phyloP scores from a whole-genome alignment of 2,113 vertebrate species.

The Oostethus manadensis region DNA sequence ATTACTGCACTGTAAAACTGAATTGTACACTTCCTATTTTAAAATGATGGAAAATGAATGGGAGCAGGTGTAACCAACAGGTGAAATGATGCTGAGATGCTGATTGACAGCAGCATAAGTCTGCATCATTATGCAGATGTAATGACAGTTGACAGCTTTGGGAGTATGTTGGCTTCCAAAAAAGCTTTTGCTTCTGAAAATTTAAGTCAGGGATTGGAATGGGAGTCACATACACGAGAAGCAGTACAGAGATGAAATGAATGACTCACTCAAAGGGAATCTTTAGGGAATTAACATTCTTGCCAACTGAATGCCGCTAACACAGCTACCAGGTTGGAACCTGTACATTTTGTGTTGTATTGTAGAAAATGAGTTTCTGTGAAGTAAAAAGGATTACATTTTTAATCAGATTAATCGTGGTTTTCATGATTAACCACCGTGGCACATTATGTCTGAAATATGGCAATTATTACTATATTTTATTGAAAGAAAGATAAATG shows the following conservation, averaged over 20 bases:
- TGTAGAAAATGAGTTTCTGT: too few relatives aligned
- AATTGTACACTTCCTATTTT: background rate
- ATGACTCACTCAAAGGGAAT: conserved; percentile 41
- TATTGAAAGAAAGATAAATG: too few relatives aligned
- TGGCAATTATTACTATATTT: too few relatives aligned
- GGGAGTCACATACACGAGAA: conserved; percentile 29
- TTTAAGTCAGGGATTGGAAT: conserved; percentile 29
- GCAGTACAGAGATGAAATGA: conserved; percentile 19
- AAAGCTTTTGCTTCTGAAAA: conserved; percentile 23
- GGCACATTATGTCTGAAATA: too few relatives aligned
- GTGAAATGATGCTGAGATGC: conserved; percentile 24
- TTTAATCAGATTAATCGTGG: too few relatives aligned
- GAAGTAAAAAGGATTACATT: too few relatives aligned
- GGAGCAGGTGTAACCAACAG: conserved; percentile 26
- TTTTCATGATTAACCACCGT: too few relatives aligned
- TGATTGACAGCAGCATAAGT: conserved; percentile 39
- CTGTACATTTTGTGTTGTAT: conserved; percentile 2
- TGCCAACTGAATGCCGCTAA: conserved; percentile 3
- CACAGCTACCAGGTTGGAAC: background rate
- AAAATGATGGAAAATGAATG: background rate
- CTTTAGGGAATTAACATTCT: conserved; percentile 16
- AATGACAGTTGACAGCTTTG: conserved; percentile 39
- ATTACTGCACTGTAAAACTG: background rate
- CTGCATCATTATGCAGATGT: conserved; percentile 32
- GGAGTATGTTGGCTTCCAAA: conserved; percentile 41